Evolutionary conservation across 2,888 invertebrate species (phyloP).

Genomic region (Drosophila rellima): DNA sequence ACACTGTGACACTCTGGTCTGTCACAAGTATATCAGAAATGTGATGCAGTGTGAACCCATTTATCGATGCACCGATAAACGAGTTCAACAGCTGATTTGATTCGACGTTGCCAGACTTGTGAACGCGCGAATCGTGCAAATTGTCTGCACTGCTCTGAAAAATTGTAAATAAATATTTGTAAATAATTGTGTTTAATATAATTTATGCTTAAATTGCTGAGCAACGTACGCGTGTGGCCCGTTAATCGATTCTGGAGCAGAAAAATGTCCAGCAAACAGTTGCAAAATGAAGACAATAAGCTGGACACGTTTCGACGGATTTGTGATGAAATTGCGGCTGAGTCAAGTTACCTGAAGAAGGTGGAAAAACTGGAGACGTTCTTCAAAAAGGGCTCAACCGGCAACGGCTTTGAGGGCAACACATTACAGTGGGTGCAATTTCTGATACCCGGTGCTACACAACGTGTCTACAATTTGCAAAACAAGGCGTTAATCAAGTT

Average conservation of each 20-base stretch:
- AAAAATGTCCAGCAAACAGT: conserved; percentile 45
- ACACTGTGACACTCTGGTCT: too few species aligned
- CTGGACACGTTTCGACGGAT: conserved; percentile 92
- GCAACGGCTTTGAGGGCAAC: conserved; percentile 91
- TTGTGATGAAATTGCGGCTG: conserved; percentile 92
- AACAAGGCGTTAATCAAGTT: conserved; percentile 96
- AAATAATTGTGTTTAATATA: background rate
- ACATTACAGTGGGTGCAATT: conserved; percentile 92
- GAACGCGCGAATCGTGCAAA: conserved; percentile 91
- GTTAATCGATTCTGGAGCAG: conserved; percentile 25
- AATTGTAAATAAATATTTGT: background rate
- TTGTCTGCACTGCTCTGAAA: conserved; percentile 90
- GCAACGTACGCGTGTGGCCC: conserved; percentile 5
- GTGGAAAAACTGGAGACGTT: conserved; percentile 90
- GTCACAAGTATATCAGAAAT: too few species aligned
- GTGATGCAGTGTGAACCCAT: background rate
- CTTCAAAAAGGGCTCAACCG: conserved; percentile 88
- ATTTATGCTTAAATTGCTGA: conserved; percentile 49
- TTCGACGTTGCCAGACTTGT: conserved; percentile 93
- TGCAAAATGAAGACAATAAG: conserved; percentile 88
- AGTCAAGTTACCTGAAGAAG: conserved; percentile 93
- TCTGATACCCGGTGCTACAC: conserved; percentile 92
- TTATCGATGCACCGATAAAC: conserved; percentile 87
- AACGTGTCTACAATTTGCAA: conserved; percentile 96
- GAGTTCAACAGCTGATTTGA: conserved; percentile 93